Evolutionary conservation across 2,113 vertebrate genomes (phyloP), one percentile per base, ranked within the genome.

Genomic region (Grammomys dolichurus): DNA sequence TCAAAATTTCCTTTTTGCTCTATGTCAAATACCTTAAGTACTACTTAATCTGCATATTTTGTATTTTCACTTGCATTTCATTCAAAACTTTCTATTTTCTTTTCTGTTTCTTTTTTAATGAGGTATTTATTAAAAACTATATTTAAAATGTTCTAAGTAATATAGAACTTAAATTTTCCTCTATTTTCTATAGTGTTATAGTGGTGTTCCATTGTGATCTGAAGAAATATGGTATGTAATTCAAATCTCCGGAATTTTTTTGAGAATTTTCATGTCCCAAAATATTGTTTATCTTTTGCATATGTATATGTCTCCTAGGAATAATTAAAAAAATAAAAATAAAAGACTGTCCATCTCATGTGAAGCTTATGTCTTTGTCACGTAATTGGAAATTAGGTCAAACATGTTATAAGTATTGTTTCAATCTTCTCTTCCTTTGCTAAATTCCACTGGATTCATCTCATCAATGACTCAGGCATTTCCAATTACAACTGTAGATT

Each of bases 91-190:
- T 19, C 28, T 75, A 51, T 20, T 65, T 93, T 89, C 4, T 7
- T 20, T 87, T 75, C 69, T 40, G 9, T 54, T 90, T 85, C n/a
- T 93, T 78, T 48, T 89, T 90, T 92, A 46, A 85, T 36, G 40
- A 24, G 70, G 10, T 12, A 1, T 48, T 89, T 90, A 33, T n/a
- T 89, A 20, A 89, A 58, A 63, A 58, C 4, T 54, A 1, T 70
- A 22, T 48, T 78, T 91, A 95, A 7, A 89, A 36, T 73, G 58
- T 95, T 94, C 31, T 33, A 89, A 90, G 78, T 86, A 85, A n/a
- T 65, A 60, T n/a, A 65, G 5, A 7, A 20, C 80, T 87, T 94
- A 28, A 63, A 31, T 92, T 75, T 90, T 20, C 4, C 86, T 16
- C 12, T 76, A 33, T 33, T 80, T 93, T 81, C 33, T 84, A 60